Evolutionary conservation across 2,797 vertebrate genomes (phyloP).

Genomic region (Sylvia borin): DNA sequence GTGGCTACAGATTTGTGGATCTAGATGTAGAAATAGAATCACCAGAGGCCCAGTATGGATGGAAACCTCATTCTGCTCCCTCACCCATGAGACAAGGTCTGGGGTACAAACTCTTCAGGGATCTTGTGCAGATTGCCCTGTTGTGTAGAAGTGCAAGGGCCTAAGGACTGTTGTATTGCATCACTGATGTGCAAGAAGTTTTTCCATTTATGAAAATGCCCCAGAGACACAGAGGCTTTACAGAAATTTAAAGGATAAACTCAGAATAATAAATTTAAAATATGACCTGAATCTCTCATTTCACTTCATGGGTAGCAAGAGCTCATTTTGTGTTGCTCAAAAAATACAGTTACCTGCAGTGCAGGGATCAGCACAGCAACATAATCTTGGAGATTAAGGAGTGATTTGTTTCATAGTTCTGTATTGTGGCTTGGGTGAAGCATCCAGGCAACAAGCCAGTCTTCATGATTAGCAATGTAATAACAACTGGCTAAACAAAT

Average conservation of each 20-base stretch:
- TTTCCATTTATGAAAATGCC: neutral
- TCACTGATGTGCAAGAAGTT: neutral
- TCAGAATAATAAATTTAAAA: constrained; percentile 1
- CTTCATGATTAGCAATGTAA: constrained; percentile 23
- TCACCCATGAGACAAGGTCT: neutral
- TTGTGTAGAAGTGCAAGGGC: neutral
- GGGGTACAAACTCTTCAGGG: neutral
- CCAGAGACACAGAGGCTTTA: neutral
- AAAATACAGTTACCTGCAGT: neutral
- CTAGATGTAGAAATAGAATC: neutral
- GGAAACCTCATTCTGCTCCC: neutral
- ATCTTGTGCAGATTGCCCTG: neutral
- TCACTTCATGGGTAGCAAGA: neutral
- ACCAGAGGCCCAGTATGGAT: neutral
- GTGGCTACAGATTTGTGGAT: neutral
- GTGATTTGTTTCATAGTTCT: constrained; percentile 18
- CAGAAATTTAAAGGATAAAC: neutral
- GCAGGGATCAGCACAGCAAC: neutral
- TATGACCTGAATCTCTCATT: neutral
- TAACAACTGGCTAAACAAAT: constrained; percentile 48
- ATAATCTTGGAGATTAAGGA: constrained; percentile 17
- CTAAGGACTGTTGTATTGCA: neutral
- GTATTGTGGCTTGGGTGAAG: constrained; percentile 22
- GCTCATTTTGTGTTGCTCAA: neutral
- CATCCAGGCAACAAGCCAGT: constrained; percentile 57